These are phyloP conservation scores for Daubentonia madagascariensis DNA, from an alignment of 2,113 vertebrate species.

Conservation along the genomic window DNA sequence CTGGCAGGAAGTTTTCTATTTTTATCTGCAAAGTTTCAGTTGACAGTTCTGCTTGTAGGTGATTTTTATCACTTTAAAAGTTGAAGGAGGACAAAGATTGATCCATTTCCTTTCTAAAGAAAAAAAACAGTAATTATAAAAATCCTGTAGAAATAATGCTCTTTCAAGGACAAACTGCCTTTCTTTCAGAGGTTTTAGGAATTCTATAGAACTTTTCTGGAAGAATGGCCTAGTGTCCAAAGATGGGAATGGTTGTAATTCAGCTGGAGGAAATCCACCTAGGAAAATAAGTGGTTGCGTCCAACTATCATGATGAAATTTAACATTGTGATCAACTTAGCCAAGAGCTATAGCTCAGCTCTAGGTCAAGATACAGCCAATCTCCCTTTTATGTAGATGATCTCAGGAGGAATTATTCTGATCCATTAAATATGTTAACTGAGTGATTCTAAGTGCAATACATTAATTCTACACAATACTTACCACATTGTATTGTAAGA, in stretches of 20 bases:
- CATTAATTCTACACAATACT: neutral
- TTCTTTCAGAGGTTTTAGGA: conserved; percentile 49
- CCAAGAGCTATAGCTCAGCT: neutral
- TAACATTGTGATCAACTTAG: neutral
- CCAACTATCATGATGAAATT: neutral
- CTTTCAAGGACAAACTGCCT: neutral
- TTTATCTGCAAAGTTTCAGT: conserved; percentile 61
- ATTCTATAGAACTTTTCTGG: neutral
- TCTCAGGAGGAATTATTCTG: neutral
- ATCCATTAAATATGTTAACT: neutral
- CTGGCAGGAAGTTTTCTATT: conserved; percentile 45
- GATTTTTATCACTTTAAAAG: conserved; percentile 66
- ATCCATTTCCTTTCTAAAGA: conserved; percentile 67
- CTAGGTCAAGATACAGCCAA: neutral
- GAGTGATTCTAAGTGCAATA: neutral
- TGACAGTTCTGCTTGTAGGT: neutral
- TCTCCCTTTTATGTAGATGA: neutral
- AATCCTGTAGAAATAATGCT: conserved; percentile 54
- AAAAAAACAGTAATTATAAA: conserved; percentile 30
- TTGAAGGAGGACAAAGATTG: conserved; percentile 68
- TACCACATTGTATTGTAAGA: neutral
- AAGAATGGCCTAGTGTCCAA: conserved; percentile 15
- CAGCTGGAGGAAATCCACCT: neutral
- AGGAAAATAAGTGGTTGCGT: neutral
- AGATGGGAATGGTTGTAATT: conserved; percentile 21